A percentile compares a stretch with the other conserved stretches of the same genome.
Conservation (phyloP, 2,797 vertebrate genomes). For the Chelidonichthys spinosus region DNA sequence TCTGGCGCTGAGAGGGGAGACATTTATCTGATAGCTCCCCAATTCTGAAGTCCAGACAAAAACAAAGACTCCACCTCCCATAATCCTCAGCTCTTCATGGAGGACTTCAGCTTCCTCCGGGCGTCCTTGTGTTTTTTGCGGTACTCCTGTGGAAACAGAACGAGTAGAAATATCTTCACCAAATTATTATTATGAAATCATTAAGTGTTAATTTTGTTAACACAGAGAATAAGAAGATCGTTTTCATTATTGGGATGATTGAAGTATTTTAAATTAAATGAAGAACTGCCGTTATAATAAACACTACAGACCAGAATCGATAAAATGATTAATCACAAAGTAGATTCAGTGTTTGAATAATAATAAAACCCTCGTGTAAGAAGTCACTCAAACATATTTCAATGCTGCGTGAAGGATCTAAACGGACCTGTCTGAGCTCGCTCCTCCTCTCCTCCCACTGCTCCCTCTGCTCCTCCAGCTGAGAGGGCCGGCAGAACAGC, state of each 20-base stretch:
- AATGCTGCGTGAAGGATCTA: neutral
- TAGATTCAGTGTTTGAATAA: neutral
- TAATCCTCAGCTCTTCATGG: slow-evolving; percentile 69
- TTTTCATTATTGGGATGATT: no score
- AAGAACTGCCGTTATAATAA: neutral
- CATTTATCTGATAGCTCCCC: neutral
- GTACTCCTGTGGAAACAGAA: slow-evolving; percentile 63
- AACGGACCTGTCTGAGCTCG: slow-evolving; percentile 74
- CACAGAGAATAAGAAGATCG: neutral
- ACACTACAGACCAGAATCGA: neutral
- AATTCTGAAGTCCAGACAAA: neutral
- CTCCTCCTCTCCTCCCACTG: slow-evolving; percentile 81
- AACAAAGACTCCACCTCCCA: slow-evolving; percentile 36
- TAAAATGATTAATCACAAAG: neutral
- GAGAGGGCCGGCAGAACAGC: slow-evolving; percentile 73
- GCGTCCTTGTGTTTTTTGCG: slow-evolving; percentile 85
- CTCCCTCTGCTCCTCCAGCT: slow-evolving; percentile 79
- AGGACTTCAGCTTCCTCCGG: slow-evolving; percentile 68
- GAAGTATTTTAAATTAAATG: no score
- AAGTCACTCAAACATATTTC: neutral
- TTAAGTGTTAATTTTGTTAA: neutral
- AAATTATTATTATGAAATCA: neutral
- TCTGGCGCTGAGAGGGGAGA: neutral
- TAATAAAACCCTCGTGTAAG: no score
- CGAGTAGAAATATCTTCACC: neutral